Percentiles rank a stretch among this genome's conserved stretches.
phyloP scores from a whole-genome alignment of 2,113 vertebrate genomes.

The Xyrauchen texanus region DNA sequence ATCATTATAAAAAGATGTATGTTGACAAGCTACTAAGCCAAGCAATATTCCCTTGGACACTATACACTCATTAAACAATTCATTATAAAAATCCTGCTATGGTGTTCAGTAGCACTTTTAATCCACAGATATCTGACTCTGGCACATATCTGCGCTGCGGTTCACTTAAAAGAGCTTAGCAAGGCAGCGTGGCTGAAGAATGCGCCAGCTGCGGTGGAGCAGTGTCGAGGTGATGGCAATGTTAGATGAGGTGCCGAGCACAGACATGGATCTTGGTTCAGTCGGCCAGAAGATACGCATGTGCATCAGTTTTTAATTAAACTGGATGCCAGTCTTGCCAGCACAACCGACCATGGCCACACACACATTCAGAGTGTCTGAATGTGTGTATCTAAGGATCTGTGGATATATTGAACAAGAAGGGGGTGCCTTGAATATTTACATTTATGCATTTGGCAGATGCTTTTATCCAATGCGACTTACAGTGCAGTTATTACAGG shows the following conservation, averaged over 20 bases:
- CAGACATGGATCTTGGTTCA: neutral
- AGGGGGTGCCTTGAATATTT: too few species aligned
- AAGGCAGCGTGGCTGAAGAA: constrained; percentile 5
- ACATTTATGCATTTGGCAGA: too few species aligned
- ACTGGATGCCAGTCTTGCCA: neutral
- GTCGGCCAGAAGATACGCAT: neutral
- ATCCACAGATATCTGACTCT: constrained; percentile 6
- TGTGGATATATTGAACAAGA: neutral
- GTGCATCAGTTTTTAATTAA: constrained; percentile 30
- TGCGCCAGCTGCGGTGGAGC: neutral
- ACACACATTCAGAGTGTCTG: neutral
- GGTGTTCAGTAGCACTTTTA: neutral
- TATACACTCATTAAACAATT: neutral
- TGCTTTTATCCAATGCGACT: too few species aligned
- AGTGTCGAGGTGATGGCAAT: neutral
- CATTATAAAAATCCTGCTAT: neutral
- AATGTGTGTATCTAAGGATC: neutral
- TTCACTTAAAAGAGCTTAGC: constrained; percentile 44
- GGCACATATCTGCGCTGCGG: neutral
- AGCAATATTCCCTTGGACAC: too few species aligned
- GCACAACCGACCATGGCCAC: constrained; percentile 8
- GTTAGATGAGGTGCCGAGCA: too few species aligned
- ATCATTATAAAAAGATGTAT: too few species aligned
- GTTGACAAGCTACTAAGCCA: too few species aligned
- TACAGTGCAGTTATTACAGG: too few species aligned